Evolutionary conservation across 2,797 vertebrate genomes (phyloP).

Genomic region (Halcyon smyrnensis): DNA sequence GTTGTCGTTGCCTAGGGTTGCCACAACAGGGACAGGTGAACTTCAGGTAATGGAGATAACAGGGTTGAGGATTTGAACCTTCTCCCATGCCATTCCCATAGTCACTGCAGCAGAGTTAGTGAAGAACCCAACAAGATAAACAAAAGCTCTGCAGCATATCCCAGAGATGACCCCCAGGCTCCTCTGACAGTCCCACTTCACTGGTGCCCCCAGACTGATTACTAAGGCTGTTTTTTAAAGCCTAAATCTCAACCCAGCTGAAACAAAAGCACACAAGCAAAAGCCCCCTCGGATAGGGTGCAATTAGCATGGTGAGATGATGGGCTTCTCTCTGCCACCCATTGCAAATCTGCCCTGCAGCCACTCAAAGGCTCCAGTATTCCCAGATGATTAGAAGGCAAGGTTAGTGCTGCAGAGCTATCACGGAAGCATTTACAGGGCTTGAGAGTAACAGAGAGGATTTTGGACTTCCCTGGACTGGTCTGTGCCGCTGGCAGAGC

Average conservation of each 20-base stretch:
- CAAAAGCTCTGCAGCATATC: background rate
- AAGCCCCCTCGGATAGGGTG: background rate
- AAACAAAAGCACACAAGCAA: background rate
- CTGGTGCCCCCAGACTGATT: background rate
- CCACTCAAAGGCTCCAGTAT: background rate
- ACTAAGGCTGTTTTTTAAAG: background rate
- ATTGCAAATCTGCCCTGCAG: rapidly evolving
- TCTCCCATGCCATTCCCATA: background rate
- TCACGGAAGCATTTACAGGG: background rate
- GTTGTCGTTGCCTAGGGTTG: rapidly evolving
- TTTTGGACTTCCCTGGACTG: background rate
- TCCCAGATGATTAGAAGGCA: background rate
- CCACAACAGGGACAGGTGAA: background rate
- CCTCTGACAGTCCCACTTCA: background rate
- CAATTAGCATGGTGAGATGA: rapidly evolving
- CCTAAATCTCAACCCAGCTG: background rate
- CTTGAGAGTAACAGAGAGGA: background rate
- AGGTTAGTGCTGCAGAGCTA: background rate
- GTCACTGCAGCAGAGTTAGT: background rate
- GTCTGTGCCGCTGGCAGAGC: background rate
- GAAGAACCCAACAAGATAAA: background rate
- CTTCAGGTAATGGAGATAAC: background rate
- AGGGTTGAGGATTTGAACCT: background rate
- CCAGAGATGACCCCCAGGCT: background rate
- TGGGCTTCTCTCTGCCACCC: background rate